A percentile compares a stretch with the other conserved stretches of the same genome.
These are phyloP conservation scores for Fragum sueziense DNA, from an alignment of 2,888 invertebrate genomes.

Conservation along the genomic window DNA sequence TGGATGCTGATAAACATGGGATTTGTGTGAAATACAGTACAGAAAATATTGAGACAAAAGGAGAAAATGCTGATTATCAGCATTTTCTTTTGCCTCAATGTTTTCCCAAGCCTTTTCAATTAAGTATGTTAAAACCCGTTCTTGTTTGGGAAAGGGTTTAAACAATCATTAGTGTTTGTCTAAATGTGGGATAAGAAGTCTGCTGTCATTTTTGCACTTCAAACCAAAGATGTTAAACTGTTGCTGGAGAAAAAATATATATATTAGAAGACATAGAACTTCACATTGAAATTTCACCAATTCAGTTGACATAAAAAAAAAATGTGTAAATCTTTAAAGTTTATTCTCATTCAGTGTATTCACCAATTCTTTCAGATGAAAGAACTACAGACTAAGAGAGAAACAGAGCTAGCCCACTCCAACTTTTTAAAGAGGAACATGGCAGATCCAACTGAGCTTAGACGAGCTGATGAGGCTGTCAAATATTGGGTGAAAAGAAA, in stretches of 20 bases:
- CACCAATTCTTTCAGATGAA: constrained; percentile 31
- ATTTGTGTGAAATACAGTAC: no score
- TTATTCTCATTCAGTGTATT: not conserved
- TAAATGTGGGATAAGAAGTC: not conserved
- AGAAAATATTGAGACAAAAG: not conserved
- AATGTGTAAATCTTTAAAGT: no score
- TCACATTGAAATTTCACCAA: not conserved
- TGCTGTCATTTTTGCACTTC: not conserved
- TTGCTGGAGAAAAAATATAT: no score
- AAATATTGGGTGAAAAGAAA: constrained; percentile 61
- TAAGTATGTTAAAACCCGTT: no score
- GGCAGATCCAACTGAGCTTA: constrained; percentile 37
- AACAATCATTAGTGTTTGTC: not conserved
- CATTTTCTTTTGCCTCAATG: no score
- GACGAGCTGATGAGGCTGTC: constrained; percentile 50
- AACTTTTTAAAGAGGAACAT: constrained; percentile 50
- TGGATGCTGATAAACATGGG: no score
- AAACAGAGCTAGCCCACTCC: constrained; percentile 55
- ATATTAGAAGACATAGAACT: no score
- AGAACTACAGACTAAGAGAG: constrained; percentile 45
- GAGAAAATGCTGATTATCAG: not conserved
- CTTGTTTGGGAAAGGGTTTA: no score
- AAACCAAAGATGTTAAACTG: no score
- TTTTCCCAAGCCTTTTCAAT: no score
- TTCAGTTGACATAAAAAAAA: not conserved